Conservation (phyloP, 2,888 invertebrate genomes). For the Mythimna ferrago region DNA sequence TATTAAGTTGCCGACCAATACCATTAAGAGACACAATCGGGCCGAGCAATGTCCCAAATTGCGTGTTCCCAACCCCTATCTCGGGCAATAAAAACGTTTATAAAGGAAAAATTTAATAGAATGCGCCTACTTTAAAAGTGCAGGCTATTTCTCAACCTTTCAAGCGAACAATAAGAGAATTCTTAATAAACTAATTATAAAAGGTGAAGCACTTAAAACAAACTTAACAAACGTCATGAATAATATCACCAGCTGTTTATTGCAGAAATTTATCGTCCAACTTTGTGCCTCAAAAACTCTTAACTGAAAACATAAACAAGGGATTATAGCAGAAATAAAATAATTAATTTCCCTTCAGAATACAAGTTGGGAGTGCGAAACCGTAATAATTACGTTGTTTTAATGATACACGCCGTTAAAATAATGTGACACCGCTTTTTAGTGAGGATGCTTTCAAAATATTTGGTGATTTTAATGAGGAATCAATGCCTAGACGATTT, state of each 20-base stretch:
- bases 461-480: conserved; percentile 13
- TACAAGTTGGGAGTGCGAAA: conserved; percentile 50
- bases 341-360: conserved; percentile 76
- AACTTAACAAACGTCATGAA: conserved; percentile 86
- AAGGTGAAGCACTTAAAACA: conserved; percentile 83
- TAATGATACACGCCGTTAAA: conserved; percentile 46
- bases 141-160: conserved; percentile 66
- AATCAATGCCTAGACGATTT: neutral
- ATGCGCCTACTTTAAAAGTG: conserved; percentile 61
- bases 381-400: conserved; percentile 50
- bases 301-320: conserved; percentile 86
- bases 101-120: conserved; percentile 52
- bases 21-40: conserved; percentile 40
- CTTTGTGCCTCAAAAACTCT: conserved; percentile 84
- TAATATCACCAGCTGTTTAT: conserved; percentile 88
- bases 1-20: conserved; percentile 29
- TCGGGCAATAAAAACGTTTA: conserved; percentile 51
- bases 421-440: conserved; percentile 31
- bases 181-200: conserved; percentile 82
- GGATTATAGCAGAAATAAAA: conserved; percentile 81
- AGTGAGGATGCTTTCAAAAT: conserved; percentile 6
- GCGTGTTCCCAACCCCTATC: conserved; percentile 47
- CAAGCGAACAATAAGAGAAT: conserved; percentile 73
- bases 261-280: conserved; percentile 85
- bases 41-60: conserved; percentile 40